Evolutionary conservation across 1,140 invertebrate genomes (phyloP).

Genomic region (Brachystomella parvula): DNA sequence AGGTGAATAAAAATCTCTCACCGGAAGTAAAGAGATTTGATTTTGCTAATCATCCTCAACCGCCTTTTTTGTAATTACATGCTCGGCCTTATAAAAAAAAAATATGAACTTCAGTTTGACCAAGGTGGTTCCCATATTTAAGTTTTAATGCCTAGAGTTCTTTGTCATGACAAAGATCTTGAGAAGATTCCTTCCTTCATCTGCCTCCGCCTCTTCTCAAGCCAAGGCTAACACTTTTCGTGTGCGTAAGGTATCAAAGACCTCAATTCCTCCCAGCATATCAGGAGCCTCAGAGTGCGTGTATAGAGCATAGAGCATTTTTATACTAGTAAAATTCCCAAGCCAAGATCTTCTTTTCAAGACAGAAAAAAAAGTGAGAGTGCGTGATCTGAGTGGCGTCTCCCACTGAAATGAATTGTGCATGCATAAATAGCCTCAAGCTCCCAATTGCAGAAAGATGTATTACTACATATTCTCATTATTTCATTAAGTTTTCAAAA

Average conservation of each 20-base stretch:
- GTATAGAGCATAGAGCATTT: neutral
- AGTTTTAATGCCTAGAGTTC: neutral
- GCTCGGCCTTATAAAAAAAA: neutral
- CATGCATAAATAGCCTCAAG: neutral
- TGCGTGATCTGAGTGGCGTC: neutral
- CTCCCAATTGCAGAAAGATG: neutral
- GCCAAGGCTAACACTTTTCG: constrained; percentile 2
- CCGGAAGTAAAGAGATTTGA: neutral
- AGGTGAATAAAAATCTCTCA: neutral
- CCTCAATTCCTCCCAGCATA: neutral
- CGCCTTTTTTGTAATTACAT: neutral
- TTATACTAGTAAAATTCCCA: too few species aligned
- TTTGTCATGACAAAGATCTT: neutral
- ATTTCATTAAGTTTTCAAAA: neutral
- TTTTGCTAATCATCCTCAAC: too few species aligned
- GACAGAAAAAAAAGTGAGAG: constrained; percentile 6
- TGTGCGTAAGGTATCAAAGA: constrained; percentile 6
- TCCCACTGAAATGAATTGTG: neutral
- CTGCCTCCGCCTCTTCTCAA: neutral
- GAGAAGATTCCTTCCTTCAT: constrained; percentile 2
- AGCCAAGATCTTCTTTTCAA: neutral
- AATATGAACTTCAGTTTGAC: neutral
- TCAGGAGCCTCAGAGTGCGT: neutral
- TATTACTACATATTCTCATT: neutral
- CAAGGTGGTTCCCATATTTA: neutral